Percentiles rank a stretch among this genome's conserved stretches.
phyloP scores from a whole-genome alignment of 2,113 vertebrate species.

The Cyanoderma ruficeps region DNA sequence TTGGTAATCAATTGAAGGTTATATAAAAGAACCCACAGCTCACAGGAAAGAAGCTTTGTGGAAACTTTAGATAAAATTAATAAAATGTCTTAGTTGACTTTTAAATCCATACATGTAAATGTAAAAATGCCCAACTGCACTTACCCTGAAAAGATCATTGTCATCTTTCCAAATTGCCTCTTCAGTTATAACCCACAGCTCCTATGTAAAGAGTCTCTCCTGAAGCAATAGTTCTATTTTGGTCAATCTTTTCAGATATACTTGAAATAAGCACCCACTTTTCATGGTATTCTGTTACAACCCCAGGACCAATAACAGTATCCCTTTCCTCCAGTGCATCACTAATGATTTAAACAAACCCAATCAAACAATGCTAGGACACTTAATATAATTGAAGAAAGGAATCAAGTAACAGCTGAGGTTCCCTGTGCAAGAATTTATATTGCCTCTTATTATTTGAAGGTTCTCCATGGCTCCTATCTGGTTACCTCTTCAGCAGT shows the following conservation, averaged over 20 bases:
- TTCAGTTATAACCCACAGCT: neutral
- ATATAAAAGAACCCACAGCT: neutral
- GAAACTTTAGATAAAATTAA: neutral
- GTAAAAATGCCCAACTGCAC: neutral
- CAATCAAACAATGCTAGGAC: constrained; percentile 47
- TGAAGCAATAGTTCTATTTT: neutral
- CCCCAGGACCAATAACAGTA: neutral
- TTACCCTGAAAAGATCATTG: neutral
- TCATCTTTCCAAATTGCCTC: neutral
- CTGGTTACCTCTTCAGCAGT: constrained; percentile 1
- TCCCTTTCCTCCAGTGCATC: constrained; percentile 40
- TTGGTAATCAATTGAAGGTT: neutral
- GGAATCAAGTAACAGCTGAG: constrained; percentile 58
- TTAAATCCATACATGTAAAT: neutral
- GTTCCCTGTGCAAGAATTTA: constrained; percentile 45
- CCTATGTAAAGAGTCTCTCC: neutral
- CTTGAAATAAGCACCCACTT: neutral
- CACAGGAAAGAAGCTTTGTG: neutral
- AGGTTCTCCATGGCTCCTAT: constrained; percentile 7
- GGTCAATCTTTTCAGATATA: neutral
- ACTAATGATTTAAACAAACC: constrained; percentile 55
- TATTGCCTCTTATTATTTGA: constrained; percentile 50
- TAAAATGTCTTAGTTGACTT: neutral
- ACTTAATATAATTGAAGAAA: constrained; percentile 64
- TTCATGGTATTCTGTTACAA: constrained; percentile 12